Evolutionary conservation across 2,888 invertebrate genomes (phyloP).

Genomic region (Noctua janthina): DNA sequence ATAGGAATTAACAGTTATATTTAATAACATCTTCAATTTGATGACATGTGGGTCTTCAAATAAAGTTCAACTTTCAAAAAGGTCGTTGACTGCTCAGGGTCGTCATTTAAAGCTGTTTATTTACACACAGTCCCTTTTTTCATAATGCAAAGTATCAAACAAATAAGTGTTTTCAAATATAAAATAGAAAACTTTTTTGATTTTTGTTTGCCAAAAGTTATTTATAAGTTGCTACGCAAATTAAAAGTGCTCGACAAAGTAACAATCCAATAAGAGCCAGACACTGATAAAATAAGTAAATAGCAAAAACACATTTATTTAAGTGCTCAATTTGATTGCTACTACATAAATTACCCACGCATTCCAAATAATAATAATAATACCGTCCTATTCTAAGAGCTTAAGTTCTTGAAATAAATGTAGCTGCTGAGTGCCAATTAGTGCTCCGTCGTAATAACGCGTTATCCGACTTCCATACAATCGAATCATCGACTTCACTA

Average conservation of each 20-base stretch:
- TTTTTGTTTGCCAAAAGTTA: not conserved
- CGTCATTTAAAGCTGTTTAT: not conserved
- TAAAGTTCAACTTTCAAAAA: slow-evolving; percentile 3
- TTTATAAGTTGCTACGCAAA: not conserved
- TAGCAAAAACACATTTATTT: slow-evolving; percentile 2
- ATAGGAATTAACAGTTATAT: slow-evolving; percentile 66
- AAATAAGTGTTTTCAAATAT: not conserved
- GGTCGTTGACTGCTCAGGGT: slow-evolving; percentile 35
- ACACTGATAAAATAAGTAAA: not conserved
- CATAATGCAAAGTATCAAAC: not conserved
- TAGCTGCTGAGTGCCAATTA: slow-evolving; percentile 68
- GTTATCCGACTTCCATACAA: slow-evolving; percentile 73
- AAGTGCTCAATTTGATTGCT: not conserved
- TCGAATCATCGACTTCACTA: slow-evolving; percentile 76
- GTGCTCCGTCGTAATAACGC: slow-evolving; percentile 67
- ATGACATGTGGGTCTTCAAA: slow-evolving; percentile 50
- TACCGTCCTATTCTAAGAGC: not conserved
- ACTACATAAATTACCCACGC: not conserved
- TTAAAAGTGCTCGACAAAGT: not conserved
- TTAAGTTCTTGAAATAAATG: slow-evolving; percentile 6
- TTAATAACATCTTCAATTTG: slow-evolving; percentile 62
- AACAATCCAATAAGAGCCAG: not conserved
- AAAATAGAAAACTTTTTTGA: not conserved
- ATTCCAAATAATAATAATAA: slow-evolving; percentile 8
- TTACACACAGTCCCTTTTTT: not conserved